phyloP scores from a whole-genome alignment of 30 jellyfish, hydroid and myxozoan species.

The Sanderia malayensis region DNA sequence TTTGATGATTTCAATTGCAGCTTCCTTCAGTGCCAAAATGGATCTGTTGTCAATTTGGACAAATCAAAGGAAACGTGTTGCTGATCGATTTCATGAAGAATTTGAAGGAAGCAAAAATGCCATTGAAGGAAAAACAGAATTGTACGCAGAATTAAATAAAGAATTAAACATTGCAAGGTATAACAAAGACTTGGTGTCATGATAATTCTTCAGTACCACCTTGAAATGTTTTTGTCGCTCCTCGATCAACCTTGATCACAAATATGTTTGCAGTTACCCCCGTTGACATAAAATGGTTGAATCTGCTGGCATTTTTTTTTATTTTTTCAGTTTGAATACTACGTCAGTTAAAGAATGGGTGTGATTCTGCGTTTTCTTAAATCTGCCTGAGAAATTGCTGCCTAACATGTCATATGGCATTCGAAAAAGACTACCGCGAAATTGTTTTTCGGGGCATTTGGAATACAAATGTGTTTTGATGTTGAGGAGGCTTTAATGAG shows the following conservation, averaged over 20 bases:
- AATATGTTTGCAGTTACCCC: not conserved
- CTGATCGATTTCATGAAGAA: slow-evolving; percentile 81
- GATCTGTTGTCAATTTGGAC: slow-evolving; percentile 73
- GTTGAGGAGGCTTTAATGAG: no score
- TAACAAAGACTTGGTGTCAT: not conserved
- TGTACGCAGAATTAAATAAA: slow-evolving; percentile 59
- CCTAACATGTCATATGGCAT: no score
- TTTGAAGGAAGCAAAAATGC: slow-evolving; percentile 87
- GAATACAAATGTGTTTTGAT: no score
- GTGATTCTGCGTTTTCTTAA: not conserved
- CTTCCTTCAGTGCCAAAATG: slow-evolving; percentile 52
- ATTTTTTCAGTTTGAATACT: no score
- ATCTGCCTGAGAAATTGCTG: no score
- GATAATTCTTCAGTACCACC: not conserved
- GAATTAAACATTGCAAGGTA: not conserved
- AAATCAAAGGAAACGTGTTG: slow-evolving; percentile 55
- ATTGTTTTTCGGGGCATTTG: no score
- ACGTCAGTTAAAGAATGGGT: slow-evolving; percentile 8
- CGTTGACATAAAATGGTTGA: no score
- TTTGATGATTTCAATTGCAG: slow-evolving; percentile 21
- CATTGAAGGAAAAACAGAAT: slow-evolving; percentile 77
- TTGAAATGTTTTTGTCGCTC: not conserved
- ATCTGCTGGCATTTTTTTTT: not conserved
- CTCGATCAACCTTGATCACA: not conserved
- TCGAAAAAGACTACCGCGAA: no score